phyloP scores from a whole-genome alignment of 1,140 invertebrate species.

The Scaptomyza hsui region DNA sequence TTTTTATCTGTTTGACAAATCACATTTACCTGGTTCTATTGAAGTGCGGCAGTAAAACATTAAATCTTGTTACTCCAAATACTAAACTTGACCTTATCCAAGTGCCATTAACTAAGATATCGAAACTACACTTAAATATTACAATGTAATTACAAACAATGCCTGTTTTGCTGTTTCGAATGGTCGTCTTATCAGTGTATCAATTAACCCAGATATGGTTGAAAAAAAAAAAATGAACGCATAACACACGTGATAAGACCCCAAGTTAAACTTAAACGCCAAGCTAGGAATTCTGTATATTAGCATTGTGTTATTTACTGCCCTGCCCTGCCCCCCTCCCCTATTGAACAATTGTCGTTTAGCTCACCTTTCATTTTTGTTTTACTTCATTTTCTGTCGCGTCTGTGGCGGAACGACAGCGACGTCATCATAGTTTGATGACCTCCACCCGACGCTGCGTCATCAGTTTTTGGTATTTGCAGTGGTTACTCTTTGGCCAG shows the following conservation, averaged over 20 bases:
- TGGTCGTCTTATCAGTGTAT: slow-evolving; percentile 53
- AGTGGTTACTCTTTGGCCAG: neutral
- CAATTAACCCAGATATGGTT: slow-evolving; percentile 68
- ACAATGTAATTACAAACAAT: too few relatives aligned
- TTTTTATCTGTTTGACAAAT: neutral
- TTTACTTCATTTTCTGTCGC: slow-evolving; percentile 17
- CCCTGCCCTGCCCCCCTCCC: too few relatives aligned
- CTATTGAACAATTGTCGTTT: slow-evolving; percentile 1
- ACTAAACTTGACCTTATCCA: too few relatives aligned
- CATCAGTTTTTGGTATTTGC: slow-evolving; percentile 37
- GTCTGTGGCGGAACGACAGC: slow-evolving; percentile 17
- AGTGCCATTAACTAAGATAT: too few relatives aligned
- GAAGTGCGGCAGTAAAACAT: too few relatives aligned
- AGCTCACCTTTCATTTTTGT: slow-evolving; percentile 13
- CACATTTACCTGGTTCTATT: neutral
- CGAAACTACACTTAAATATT: too few relatives aligned
- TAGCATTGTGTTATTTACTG: neutral
- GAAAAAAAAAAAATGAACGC: slow-evolving; percentile 34
- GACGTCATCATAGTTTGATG: slow-evolving; percentile 76
- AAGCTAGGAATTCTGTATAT: neutral
- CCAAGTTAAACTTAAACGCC: neutral
- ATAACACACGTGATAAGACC: slow-evolving; percentile 41
- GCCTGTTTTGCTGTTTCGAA: neutral
- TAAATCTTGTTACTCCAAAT: too few relatives aligned
- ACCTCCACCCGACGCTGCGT: slow-evolving; percentile 58